Evolutionary conservation across 1,140 invertebrate genomes (phyloP), one percentile per base, ranked within the genome.

Genomic region (Zophobas atratus): DNA sequence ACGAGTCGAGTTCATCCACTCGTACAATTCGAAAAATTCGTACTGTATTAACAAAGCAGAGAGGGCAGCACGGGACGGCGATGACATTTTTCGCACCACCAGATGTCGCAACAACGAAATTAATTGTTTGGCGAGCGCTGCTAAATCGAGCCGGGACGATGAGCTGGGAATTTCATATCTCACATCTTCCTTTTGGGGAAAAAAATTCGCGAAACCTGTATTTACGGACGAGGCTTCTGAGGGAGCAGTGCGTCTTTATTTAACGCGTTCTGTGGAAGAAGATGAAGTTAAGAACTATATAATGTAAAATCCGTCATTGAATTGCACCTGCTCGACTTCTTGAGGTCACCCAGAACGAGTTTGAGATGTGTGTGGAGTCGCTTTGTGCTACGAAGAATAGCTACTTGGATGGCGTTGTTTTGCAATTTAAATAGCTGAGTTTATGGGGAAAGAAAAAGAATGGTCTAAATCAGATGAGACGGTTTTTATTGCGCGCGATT

Each of bases 281-380:
- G 71, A 73, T 55, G 34, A 72, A 39, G 35, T 56, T 38, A 73
- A 73, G 34, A 73, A 73, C 49, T 73, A 73, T 55, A 73, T 73
- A 73, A 73, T 73, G 38, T 56, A 73, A 55, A 73, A 73, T 73
- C 49, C 71, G 55, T 73, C 71, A 53, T 56, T 55, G 70, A 53
- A 73, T 73, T 73, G 71, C 71, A 73, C 71, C 71, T 73, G 71
- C 71, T 55, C 71, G 49, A 73, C n/a, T 53, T 56, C 71, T 56
- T 73, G 70, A 72, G 70, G 70, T 72, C 51, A 72, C 70, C 39
- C 55, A 6, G 56, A 73, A 73, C 71, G 32, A 39, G 71, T 73
- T 73, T 73, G 49, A 55, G 39, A 73, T 36, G 49, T 56, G 70
- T 51, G 36, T 56, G 55, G 56, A 63, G 39, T 75, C 57, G 41